Base-by-base conservation (phyloP, 2,888 invertebrate species). In the Alviniconcha strummeri region DNA sequence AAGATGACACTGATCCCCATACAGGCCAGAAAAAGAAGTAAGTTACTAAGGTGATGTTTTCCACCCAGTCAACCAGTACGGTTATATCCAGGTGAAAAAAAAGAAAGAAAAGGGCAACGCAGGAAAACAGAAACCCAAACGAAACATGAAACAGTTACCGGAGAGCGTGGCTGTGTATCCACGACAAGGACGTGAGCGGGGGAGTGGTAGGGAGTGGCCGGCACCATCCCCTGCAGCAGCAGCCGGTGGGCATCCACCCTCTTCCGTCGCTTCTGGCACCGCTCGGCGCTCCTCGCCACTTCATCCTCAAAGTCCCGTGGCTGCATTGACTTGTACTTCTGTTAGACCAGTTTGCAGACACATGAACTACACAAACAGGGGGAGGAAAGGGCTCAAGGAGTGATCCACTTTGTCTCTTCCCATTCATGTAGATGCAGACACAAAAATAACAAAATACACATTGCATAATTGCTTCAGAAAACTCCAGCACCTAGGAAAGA, bases 271-370 rank as follows among this genome's bases (percentile, higher is more conserved):
- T 90, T 89, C 76, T 89, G 85, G 52, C 88, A 88, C 64, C 90
- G 87, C 82, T 91, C 91, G 19, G 91, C 90, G 89, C 91, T 92
- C 60, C 86, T 87, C 7, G 90, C 91, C 54, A 93, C 64, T 64
- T 93, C 93, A 78, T 92, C 92, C 56, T 91, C 91, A 86, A 92
- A 92, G 82, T 91, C 91, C 77, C 89, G 87, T 5, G 93, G 93
- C 86, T 92, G 92, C 93, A 93, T 93, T 0, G 92, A 93, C 83
- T 92, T 92, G 64, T 89, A 87, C 89, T 92, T 93, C 93, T 93
- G 83, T 72, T 17, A 72, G 9, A 72, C 36, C 36, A 36, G 36
- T 67, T 17, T 67, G n/a, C 67, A 67, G n/a, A 67, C n/a, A 67
- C 13, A 67, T 17, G 13, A 67, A 67, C n/a, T 67, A 36, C 36